Evolutionary conservation across 2,113 vertebrate species (phyloP).

Genomic region (Dipodomys ordii): DNA sequence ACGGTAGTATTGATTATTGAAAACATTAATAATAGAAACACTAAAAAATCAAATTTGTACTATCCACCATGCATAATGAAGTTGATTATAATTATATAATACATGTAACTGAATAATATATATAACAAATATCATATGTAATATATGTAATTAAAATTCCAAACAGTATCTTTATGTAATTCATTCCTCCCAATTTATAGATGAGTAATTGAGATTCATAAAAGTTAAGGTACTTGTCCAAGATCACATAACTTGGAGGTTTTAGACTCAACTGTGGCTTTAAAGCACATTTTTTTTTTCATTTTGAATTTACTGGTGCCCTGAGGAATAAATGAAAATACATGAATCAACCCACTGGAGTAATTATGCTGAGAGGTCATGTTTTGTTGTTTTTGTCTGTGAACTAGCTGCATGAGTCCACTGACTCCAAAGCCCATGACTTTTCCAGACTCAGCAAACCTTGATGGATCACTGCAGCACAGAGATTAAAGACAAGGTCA

Average conservation of each 20-base stretch:
- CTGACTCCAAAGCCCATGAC: not conserved
- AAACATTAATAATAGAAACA: slow-evolving; percentile 1
- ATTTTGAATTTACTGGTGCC: not conserved
- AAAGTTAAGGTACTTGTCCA: not conserved
- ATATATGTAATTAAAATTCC: slow-evolving; percentile 18
- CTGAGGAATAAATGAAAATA: not conserved
- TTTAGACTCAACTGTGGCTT: not conserved
- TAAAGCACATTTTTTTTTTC: not conserved
- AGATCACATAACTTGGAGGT: not conserved
- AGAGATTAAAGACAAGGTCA: not conserved
- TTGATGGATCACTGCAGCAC: not conserved
- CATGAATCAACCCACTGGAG: not conserved
- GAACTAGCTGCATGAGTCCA: not conserved
- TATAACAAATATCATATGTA: not conserved
- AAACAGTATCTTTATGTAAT: not conserved
- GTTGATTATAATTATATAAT: too few relatives aligned
- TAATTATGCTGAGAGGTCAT: not conserved
- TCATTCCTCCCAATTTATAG: not conserved
- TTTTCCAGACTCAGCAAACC: not conserved
- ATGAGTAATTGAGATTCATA: slow-evolving; percentile 12
- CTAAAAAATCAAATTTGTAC: not conserved
- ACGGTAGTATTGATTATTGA: not conserved
- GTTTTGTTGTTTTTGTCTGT: not conserved
- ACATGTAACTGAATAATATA: not conserved
- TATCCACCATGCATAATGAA: not conserved